These are phyloP conservation scores for Colinus virginianus DNA, from an alignment of 2,113 vertebrate genomes.

Conservation along the genomic window DNA sequence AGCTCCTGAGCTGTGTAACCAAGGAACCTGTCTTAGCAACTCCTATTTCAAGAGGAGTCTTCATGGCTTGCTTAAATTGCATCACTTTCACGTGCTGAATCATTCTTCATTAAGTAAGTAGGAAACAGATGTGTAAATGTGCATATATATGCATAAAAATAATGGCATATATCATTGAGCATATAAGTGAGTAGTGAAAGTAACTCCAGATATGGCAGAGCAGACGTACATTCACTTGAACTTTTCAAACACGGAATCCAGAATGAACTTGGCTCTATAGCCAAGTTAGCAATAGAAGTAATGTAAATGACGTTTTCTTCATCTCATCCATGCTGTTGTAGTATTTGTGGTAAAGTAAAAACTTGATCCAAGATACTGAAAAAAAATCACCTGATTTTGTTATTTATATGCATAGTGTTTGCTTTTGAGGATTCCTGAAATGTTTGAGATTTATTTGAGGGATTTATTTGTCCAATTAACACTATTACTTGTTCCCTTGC, in stretches of 20 bases:
- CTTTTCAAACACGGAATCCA: background rate
- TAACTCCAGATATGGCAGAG: background rate
- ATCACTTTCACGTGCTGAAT: background rate
- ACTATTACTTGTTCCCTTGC: background rate
- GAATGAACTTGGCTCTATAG: background rate
- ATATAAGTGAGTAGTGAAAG: background rate
- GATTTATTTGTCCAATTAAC: conserved; percentile 4
- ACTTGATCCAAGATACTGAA: background rate
- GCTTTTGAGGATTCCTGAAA: background rate
- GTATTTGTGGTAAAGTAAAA: background rate
- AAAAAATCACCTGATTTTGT: background rate
- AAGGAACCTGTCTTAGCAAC: background rate
- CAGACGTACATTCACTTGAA: background rate
- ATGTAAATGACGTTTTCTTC: background rate
- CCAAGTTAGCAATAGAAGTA: background rate
- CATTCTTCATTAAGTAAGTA: background rate
- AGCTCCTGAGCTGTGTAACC: background rate
- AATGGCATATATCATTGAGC: background rate
- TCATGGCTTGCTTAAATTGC: background rate
- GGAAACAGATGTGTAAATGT: background rate
- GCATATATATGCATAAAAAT: background rate
- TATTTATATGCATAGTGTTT: background rate
- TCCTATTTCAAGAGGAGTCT: background rate
- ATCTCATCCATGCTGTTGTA: fast-evolving
- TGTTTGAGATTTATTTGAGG: background rate